Evolutionary conservation across 2,113 vertebrate species (phyloP).

Genomic region (Tachysurus vachellii): DNA sequence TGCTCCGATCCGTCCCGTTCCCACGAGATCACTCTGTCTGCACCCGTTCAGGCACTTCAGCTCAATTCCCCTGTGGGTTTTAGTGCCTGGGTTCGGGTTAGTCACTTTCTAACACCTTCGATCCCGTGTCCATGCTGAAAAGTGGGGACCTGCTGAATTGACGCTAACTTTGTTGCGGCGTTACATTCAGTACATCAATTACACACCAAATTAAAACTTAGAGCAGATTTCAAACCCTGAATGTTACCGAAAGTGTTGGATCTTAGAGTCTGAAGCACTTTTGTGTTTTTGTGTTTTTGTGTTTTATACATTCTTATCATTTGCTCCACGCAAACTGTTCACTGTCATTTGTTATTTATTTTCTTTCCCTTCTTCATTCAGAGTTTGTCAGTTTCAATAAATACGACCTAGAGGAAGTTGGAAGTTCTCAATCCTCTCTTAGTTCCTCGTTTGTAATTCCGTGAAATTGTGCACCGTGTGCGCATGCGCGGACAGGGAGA

Average conservation of each 20-base stretch:
- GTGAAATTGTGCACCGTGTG: conserved; percentile 52
- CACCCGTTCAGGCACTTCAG: background rate
- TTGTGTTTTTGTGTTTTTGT: too few species aligned
- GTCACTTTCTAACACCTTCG: background rate
- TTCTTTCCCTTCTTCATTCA: background rate
- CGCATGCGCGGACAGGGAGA: conserved; percentile 73
- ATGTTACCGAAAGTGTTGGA: background rate
- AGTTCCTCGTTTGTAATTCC: conserved; percentile 42
- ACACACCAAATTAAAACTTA: background rate
- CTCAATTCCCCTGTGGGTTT: background rate
- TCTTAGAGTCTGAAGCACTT: background rate
- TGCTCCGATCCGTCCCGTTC: background rate
- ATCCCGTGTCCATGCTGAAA: background rate
- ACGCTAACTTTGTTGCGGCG: background rate
- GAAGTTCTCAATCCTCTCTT: conserved; percentile 16
- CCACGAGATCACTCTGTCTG: conserved; percentile 15
- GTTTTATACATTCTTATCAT: background rate
- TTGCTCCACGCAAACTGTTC: background rate
- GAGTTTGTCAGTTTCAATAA: background rate
- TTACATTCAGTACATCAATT: background rate
- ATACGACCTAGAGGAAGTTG: conserved; percentile 2
- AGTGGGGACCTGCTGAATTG: background rate
- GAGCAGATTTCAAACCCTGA: background rate
- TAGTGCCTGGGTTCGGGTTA: background rate
- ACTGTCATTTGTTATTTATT: too few species aligned